Conservation (phyloP, 2,113 vertebrate genomes). For the Nansenia antarctica region DNA sequence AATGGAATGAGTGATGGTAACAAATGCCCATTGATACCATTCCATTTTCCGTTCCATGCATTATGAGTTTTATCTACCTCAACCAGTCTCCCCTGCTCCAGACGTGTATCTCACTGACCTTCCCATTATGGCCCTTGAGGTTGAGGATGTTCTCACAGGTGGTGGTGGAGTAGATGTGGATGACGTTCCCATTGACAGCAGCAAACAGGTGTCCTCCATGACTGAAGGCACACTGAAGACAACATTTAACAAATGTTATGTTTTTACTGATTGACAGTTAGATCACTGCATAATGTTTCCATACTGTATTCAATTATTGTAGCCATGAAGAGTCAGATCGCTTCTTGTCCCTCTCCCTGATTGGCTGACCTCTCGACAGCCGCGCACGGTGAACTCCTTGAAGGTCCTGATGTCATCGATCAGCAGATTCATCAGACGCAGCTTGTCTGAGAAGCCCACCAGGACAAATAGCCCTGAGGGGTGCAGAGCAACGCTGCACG, state of each 20-base stretch:
- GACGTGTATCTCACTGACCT: slow-evolving; percentile 68
- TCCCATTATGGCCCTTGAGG: slow-evolving; percentile 92
- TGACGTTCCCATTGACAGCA: slow-evolving; percentile 88
- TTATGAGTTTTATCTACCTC: too few relatives aligned
- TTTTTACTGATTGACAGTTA: too few relatives aligned
- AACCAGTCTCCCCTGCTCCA: too few relatives aligned
- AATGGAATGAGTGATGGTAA: too few relatives aligned
- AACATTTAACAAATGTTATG: too few relatives aligned
- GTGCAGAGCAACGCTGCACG: slow-evolving; percentile 85
- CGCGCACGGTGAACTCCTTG: slow-evolving; percentile 86
- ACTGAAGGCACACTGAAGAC: slow-evolving; percentile 87
- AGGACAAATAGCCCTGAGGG: slow-evolving; percentile 88
- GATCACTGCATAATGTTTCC: too few relatives aligned
- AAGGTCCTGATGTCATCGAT: slow-evolving; percentile 86
- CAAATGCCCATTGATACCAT: too few relatives aligned
- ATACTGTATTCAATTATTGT: too few relatives aligned
- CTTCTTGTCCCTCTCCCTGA: too few relatives aligned
- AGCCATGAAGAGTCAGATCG: too few relatives aligned
- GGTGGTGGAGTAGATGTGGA: slow-evolving; percentile 87
- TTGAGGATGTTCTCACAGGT: slow-evolving; percentile 86
- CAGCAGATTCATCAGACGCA: slow-evolving; percentile 88
- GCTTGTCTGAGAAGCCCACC: slow-evolving; percentile 92
- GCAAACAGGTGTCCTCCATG: slow-evolving; percentile 92
- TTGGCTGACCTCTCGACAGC: slow-evolving; percentile 90
- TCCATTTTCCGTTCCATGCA: too few relatives aligned